Evolutionary conservation across 1,140 invertebrate species (phyloP), one percentile per base, ranked within the genome.

Genomic region (Contarinia nasturtii): DNA sequence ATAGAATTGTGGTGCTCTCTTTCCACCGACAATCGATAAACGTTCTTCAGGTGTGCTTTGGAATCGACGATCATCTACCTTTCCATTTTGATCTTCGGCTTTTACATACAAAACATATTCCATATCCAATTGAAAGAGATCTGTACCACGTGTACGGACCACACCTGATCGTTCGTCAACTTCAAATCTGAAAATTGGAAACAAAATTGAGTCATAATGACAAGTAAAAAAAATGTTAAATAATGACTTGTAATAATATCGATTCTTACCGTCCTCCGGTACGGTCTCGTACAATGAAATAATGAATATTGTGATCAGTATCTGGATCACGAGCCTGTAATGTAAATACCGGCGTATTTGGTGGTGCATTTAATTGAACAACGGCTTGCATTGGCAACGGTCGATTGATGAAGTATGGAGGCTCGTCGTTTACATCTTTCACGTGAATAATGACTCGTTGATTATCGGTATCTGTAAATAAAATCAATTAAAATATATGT

Each of bases 301-400:
- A 94, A 59, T 93, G 89, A 52, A 94, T 92, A 62, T 91, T 93
- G 59, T 88, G 85, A 67, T 93, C 88, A 0, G 87, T 90, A 60
- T 93, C 89, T 1, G 88, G 89, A 66, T 93, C 89, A 51, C 89
- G 69, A n/a, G 89, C 90, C 66, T 94, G 89, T 4, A 94, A 73
- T 2, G 89, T 93, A 60, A 93, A 94, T 0, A 94, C 88, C n/a
- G 88, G 86, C 0, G 89, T 93, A 62, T 93, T 92, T 20, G 87
- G 85, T 4, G 86, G 85, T 14, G 90, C 89, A 58, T 95, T 95
- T 15, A 93, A 72, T 59, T 93, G 88, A 1, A 95, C 89, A 45
- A 93, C 88, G 4, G 90, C 86, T 65, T 93, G 86, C 88, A 94
- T 93, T n/a, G 89, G 89, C 49, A 92, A 67, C 0, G 90, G 89